Evolutionary conservation across 2,113 vertebrate species (phyloP), one percentile per base, ranked within the genome.

Genomic region (Spermophilus dauricus): DNA sequence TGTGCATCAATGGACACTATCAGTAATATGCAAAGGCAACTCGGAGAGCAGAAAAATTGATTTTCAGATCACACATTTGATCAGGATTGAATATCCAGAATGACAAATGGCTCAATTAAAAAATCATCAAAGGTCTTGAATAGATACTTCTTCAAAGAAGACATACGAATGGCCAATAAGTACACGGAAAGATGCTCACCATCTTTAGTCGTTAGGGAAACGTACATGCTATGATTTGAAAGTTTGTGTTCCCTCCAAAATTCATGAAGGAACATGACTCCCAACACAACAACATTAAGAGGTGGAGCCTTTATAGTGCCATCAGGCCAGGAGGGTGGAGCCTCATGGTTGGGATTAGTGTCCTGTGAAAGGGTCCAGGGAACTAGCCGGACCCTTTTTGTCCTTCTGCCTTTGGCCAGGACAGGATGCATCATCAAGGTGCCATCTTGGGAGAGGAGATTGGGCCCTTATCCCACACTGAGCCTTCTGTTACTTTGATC

Each of bases 101-200:
- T 51, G 42, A 51, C 5, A 28, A 37, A 70, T 5, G 34, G 53
- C 1, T 8, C 10, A 91, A 65, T 65, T 20, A 63, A 75, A 84
- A 95, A 63, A 16, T 72, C 11, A 24, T 2, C 51, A 83, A 83
- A 76, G 42, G 0, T n/a, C 18, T 73, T 67, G 70, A 72, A 67
- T 3, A 80, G 88, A 42, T 28, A 65, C 48, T 90, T 89, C 56
- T 89, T 95, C 56, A 81, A 78, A 65, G 12, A 90, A 90, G 69
- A 69, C 51, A 32, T 4, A 4, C 8, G 53, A 73, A 85, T 45
- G 34, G 22, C 20, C 14, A 76, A 18, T 24, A 78, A 4, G 3
- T 28, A 63, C 48, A 17, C 42, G 63, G 78, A 58, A 90, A 48
- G 32, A 37, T 69, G 28, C 20, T 80, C 24, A 63, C 28, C 37